Base-by-base conservation (phyloP, 2,888 invertebrate genomes). In the Ennomos erosarius region DNA sequence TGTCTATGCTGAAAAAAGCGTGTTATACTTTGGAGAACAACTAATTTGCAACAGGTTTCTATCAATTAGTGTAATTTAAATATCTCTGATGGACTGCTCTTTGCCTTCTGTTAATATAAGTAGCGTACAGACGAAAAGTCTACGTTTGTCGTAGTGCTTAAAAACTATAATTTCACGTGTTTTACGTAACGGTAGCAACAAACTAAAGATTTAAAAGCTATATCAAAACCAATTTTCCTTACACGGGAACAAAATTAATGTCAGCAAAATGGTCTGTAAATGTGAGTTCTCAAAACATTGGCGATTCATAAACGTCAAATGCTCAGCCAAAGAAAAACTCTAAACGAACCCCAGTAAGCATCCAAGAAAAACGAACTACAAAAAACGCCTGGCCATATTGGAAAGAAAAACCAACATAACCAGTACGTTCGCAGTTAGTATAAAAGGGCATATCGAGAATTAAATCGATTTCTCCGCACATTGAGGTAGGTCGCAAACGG, bases 401-500 rank as follows among this genome's bases (percentile, higher is more conserved):
- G 26, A 26, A 26, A 37, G 33, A 37, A 34, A 39, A 37, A 38
- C n/a, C 39, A 37, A 46, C 38, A 26, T 34, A 45, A 13, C 10
- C 36, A 36, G 26, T 11, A 16, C 8, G 10, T n/a, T 26, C 16
- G 36, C 26, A 9, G 12, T 16, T 26, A 10, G 12, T 37, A n/a
- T 12, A 34, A 44, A 49, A 38, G 39, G 38, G 43, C 48, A 42
- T 43, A 33, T 8, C 26, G 26, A 42, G 2, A 10, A n/a, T 46
- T 39, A 55, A 67, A 62, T 57, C 42, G 52, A 48, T 53, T 48
- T 48, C 52, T 58, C 43, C 9, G 6, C 43, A 43, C 51, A 40
- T 51, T 65, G 55, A 51, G 47, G 58, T 55, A 45, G 55, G 51
- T 55, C 36, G 55, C 48, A 58, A 62, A 56, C 57, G 13, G 61